phyloP scores from a whole-genome alignment of 2,888 invertebrate species.

The Cerceris ruficornis region DNA sequence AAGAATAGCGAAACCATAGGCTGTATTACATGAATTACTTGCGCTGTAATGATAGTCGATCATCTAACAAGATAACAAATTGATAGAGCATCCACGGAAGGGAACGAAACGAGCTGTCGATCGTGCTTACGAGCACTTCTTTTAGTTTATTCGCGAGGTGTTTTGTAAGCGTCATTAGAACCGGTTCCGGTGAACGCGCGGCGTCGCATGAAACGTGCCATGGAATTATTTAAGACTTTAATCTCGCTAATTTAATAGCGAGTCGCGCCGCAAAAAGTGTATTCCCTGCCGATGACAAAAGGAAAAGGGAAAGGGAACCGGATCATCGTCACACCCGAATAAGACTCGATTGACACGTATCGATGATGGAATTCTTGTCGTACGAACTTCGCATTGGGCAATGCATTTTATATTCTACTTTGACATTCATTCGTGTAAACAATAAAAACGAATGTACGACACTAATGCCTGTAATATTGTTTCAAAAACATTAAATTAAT shows the following conservation, averaged over 20 bases:
- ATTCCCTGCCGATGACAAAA: slow-evolving; percentile 20
- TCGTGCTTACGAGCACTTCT: slow-evolving; percentile 24
- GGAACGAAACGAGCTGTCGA: slow-evolving; percentile 23
- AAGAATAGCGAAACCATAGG: too few relatives aligned
- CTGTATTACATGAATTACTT: background rate
- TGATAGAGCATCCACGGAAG: background rate
- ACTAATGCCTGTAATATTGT: too few relatives aligned
- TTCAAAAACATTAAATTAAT: too few relatives aligned
- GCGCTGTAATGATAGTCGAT: background rate
- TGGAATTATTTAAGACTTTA: slow-evolving; percentile 67
- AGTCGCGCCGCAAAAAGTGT: slow-evolving; percentile 26
- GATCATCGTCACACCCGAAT: slow-evolving; percentile 14
- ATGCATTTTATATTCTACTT: too few relatives aligned
- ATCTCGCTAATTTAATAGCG: slow-evolving; percentile 68
- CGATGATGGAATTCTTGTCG: background rate
- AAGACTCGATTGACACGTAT: slow-evolving; percentile 20
- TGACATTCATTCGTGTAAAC: too few relatives aligned
- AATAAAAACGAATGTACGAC: too few relatives aligned
- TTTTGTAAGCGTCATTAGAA: slow-evolving; percentile 49
- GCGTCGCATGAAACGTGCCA: slow-evolving; percentile 60
- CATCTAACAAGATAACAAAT: background rate
- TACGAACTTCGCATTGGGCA: too few relatives aligned
- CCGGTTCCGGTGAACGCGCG: slow-evolving; percentile 61
- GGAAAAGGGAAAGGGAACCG: slow-evolving; percentile 20
- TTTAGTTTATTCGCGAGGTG: slow-evolving; percentile 27